Percentiles rank a stretch among this genome's conserved stretches.
Evolutionary conservation across 2,797 vertebrate genomes (phyloP).

Genomic region (Poeciliopsis gracilis): DNA sequence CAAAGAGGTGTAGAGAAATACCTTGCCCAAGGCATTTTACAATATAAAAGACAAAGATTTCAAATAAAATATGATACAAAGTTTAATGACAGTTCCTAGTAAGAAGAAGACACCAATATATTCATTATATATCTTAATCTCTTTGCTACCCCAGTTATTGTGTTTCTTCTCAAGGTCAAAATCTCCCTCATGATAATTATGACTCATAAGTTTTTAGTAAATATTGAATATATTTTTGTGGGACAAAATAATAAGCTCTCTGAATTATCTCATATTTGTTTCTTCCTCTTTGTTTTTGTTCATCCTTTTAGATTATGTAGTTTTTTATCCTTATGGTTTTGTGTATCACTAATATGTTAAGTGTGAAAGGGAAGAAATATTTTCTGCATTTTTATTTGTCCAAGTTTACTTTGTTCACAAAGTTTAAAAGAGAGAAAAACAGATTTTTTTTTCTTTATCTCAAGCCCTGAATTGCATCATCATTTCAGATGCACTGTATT

Average conservation of each 20-base stretch:
- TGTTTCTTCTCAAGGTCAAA: background rate
- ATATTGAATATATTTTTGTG: background rate
- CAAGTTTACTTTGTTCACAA: background rate
- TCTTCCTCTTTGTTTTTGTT: background rate
- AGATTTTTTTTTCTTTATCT: background rate
- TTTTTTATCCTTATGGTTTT: background rate
- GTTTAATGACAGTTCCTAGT: background rate
- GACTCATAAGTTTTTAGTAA: background rate
- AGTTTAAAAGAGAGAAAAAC: background rate
- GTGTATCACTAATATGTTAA: too few species aligned
- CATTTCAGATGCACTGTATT: conserved; percentile 4
- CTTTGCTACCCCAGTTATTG: background rate
- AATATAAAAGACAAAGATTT: background rate
- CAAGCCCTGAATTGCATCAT: background rate
- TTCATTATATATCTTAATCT: background rate
- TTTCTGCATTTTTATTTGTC: background rate
- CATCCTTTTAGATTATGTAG: background rate
- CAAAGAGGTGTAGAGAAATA: background rate
- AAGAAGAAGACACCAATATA: background rate
- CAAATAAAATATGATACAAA: background rate
- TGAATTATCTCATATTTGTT: background rate
- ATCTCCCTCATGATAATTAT: background rate
- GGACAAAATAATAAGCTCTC: background rate
- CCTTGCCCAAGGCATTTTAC: background rate
- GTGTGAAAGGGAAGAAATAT: background rate